Evolutionary conservation across 2,888 invertebrate genomes (phyloP).

Genomic region (Coelinius sp.): DNA sequence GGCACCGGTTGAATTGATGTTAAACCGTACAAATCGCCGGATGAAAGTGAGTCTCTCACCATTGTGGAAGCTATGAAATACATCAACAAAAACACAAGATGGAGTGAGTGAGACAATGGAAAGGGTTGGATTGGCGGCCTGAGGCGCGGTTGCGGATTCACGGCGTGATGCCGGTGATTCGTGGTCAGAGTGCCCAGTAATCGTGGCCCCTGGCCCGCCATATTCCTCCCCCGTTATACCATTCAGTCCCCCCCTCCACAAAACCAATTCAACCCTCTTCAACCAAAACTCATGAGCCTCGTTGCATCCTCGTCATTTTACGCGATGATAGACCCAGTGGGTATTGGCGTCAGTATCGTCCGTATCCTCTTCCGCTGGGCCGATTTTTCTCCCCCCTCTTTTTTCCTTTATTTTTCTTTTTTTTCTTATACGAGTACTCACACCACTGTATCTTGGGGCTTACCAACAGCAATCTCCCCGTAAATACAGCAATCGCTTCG

Average conservation of each 20-base stretch:
- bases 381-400: conserved; percentile 31
- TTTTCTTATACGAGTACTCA: conserved; percentile 22
- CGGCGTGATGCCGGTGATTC: conserved; percentile 71
- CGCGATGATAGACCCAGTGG: conserved; percentile 32
- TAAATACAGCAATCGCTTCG: conserved; percentile 70
- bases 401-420: conserved; percentile 23
- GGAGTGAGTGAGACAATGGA: conserved; percentile 30
- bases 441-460: conserved; percentile 43
- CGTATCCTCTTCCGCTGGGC: conserved; percentile 10
- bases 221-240: conserved; percentile 60
- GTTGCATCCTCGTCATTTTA: conserved; percentile 42
- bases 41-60: conserved; percentile 14
- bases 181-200: conserved; percentile 70
- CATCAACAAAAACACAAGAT: conserved; percentile 41
- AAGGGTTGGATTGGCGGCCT: conserved; percentile 68
- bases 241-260: conserved; percentile 35
- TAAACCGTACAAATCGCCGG: conserved; percentile 28
- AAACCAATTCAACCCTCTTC: conserved; percentile 38
- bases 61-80: conserved; percentile 46
- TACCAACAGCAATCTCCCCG: conserved; percentile 63
- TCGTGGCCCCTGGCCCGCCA: conserved; percentile 63
- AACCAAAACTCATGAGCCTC: conserved; percentile 12
- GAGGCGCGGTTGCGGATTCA: conserved; percentile 68
- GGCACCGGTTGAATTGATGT: conserved; percentile 39
- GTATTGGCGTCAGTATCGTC: conserved; percentile 34